phyloP scores from a whole-genome alignment of 2,797 vertebrate species.

The Phalanger gymnotis region DNA sequence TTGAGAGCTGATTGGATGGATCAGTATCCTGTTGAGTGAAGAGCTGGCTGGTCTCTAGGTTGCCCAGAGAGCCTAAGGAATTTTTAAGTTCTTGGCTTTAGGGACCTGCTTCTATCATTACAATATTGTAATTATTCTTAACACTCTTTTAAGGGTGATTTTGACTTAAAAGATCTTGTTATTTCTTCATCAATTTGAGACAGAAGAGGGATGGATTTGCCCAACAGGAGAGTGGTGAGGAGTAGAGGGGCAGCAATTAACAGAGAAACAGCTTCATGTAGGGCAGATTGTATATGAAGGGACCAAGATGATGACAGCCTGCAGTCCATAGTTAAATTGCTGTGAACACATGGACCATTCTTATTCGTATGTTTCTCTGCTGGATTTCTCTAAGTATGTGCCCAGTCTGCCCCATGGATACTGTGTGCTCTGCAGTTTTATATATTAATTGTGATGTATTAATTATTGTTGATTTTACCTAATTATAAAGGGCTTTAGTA shows the following conservation, averaged over 20 bases:
- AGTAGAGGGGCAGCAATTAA: background rate
- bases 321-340: background rate
- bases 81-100: background rate
- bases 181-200: background rate
- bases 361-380: background rate
- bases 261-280: background rate
- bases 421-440: background rate
- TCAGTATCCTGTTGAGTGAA: background rate
- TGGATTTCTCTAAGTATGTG: background rate
- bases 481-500: background rate
- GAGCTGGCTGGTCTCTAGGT: background rate
- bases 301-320: background rate
- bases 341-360: background rate
- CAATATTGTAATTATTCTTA: background rate
- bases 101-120: background rate
- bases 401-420: background rate
- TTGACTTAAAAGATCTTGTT: background rate
- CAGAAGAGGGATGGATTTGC: background rate
- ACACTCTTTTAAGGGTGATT: background rate
- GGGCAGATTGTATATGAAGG: background rate
- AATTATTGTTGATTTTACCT: background rate
- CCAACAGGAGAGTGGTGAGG: background rate
- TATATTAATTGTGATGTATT: background rate
- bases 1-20: background rate
- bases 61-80: background rate